These are phyloP conservation scores for Holothuria scabra DNA, from an alignment of 53 echinoderm and acorn worm species.

Conservation along the genomic window DNA sequence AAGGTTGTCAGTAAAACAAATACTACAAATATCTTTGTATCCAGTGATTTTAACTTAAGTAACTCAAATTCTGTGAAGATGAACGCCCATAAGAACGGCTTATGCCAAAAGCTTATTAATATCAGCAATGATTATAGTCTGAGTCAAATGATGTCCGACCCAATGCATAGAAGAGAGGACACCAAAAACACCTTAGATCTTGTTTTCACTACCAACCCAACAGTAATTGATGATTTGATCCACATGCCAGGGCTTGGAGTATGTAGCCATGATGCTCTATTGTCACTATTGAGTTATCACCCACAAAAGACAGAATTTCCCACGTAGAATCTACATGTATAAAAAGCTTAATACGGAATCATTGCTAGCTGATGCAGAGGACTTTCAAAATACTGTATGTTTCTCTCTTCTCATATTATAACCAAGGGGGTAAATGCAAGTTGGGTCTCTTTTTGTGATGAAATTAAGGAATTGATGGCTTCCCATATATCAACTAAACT, in stretches of 20 bases:
- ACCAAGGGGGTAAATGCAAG: constrained; percentile 3
- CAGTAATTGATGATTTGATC: not conserved
- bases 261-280: constrained; percentile 42
- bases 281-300: constrained; percentile 23
- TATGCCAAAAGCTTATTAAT: constrained; percentile 37
- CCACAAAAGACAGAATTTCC: constrained; percentile 30
- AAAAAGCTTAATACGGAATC: not conserved
- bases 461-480: constrained; percentile 1
- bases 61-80: constrained; percentile 11
- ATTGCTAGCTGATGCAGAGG: not conserved
- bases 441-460: constrained; percentile 20
- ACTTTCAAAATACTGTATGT: not conserved
- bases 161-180: constrained; percentile 24
- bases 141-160: constrained; percentile 46
- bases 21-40: constrained; percentile 14
- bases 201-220: constrained; percentile 23
- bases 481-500: constrained; percentile 8
- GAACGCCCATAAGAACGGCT: constrained; percentile 33
- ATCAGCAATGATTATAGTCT: constrained; percentile 45
- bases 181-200: constrained; percentile 29
- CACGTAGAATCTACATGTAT: constrained; percentile 41
- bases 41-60: constrained; percentile 7
- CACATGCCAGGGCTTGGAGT: constrained; percentile 51
- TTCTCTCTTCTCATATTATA: not conserved
- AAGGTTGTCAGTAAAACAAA: not conserved